Percentiles rank a stretch among this genome's conserved stretches.
These are phyloP conservation scores for Diplodus sargus DNA, from an alignment of 2,797 vertebrate genomes.

Conservation along the genomic window DNA sequence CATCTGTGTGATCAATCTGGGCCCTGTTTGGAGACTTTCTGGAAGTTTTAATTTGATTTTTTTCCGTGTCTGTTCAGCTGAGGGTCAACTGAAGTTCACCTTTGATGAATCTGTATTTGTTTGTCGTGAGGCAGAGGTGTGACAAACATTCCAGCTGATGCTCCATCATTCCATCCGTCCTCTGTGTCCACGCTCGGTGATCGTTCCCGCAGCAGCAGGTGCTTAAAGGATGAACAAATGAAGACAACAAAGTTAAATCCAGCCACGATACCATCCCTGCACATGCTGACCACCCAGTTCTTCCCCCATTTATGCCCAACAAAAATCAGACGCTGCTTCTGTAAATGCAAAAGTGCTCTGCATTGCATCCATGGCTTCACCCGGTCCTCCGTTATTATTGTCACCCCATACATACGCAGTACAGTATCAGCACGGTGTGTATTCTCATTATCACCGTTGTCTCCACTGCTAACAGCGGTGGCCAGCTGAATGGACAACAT, in stretches of 20 bases:
- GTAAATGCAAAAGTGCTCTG: not conserved
- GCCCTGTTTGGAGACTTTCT: not conserved
- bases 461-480: not conserved
- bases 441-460: slow-evolving; percentile 1
- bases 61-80: not conserved
- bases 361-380: slow-evolving; percentile 20
- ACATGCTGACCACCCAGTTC: slow-evolving; percentile 6
- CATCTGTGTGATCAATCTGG: too few relatives aligned
- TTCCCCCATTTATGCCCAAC: slow-evolving; percentile 4
- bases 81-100: not conserved
- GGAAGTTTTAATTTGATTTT: not conserved
- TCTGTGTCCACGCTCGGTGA: not conserved
- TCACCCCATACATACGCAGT: slow-evolving; percentile 4
- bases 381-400: slow-evolving; percentile 9
- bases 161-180: too few relatives aligned
- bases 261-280: not conserved
- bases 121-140: not conserved
- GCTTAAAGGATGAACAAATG: not conserved
- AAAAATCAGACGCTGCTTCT: not conserved
- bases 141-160: not conserved
- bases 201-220: not conserved
- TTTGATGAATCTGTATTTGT: not conserved
- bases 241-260: not conserved
- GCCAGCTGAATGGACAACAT: slow-evolving; percentile 33
- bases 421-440: slow-evolving; percentile 6